Base-by-base conservation (phyloP, 2,888 invertebrate genomes). In the Diaprepes abbreviatus region DNA sequence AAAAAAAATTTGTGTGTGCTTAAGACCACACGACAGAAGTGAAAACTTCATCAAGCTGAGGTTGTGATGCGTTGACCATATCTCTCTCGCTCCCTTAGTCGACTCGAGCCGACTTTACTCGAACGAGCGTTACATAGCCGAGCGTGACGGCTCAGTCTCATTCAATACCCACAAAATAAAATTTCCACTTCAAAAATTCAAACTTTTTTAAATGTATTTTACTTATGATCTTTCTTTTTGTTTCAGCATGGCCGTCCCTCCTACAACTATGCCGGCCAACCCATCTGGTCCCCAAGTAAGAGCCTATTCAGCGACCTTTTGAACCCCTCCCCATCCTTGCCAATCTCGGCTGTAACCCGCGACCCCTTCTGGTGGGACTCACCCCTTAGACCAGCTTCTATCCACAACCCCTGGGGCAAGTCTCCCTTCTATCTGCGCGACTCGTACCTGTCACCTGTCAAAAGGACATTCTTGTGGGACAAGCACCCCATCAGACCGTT, bases 391-490 rank as follows among this genome's bases (percentile, higher is more conserved):
- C 95, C 95, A 76, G 88, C 91, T 85, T 86, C 86, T 73, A 85
- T 86, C 74, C 87, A 86, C 81, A 87, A 87, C 81, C 88, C 90
- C 79, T 89, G 89, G 88, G 89, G 90, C 84, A 89, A 87, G 83
- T 89, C 90, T 83, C 92, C 93, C 73, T 92, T 90, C 84, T 92
- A 91, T 87, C 88, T 94, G 83, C 89, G 95, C 78, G 92, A 93
- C 87, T 94, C 94, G 82, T 95, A 92, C 88, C 90, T 95, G 85
- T 95, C 94, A 82, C 95, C 95, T 73, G 90, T 95, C 85, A 95
- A 94, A 89, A 92, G 93, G 87, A 92, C 91, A 86, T 95, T 93
- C 88, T 89, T 95, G 82, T 95, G 95, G 95, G 91, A 92, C 86
- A 92, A 92, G 86, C 95, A 95, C 86, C 95, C 95, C 84, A 89